A percentile compares a stretch with the other conserved stretches of the same genome.
These are phyloP conservation scores for Trachelus iudaicus DNA, from an alignment of 2,888 invertebrate genomes.

Conservation along the genomic window DNA sequence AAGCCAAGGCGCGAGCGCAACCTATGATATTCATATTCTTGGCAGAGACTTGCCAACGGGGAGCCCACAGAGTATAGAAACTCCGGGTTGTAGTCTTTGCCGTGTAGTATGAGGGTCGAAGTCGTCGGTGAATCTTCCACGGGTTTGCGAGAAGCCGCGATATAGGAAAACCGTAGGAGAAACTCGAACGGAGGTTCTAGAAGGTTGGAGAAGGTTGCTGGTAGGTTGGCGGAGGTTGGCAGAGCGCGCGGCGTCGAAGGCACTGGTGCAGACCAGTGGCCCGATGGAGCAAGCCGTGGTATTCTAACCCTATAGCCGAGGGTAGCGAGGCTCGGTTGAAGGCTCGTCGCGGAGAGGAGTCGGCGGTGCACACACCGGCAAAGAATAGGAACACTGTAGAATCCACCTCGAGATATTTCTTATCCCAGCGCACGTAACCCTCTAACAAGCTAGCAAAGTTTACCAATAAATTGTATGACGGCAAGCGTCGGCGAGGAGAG, in stretches of 20 bases:
- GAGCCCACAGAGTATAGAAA: neutral
- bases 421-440: constrained; percentile 64
- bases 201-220: constrained; percentile 21
- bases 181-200: neutral
- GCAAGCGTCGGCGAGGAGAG: constrained; percentile 45
- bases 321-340: constrained; percentile 18
- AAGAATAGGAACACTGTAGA: constrained; percentile 12
- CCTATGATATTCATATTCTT: constrained; percentile 63
- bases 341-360: constrained; percentile 2
- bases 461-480: constrained; percentile 66
- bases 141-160: neutral
- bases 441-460: constrained; percentile 66
- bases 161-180: neutral
- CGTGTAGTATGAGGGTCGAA: neutral
- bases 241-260: constrained; percentile 48
- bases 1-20: constrained; percentile 28
- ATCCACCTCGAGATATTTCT: constrained; percentile 52
- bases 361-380: constrained; percentile 29
- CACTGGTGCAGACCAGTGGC: constrained; percentile 33
- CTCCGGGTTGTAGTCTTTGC: neutral
- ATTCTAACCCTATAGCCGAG: constrained; percentile 53
- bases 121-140: neutral
- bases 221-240: constrained; percentile 40
- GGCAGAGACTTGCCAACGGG: constrained; percentile 40
- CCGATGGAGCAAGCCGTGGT: constrained; percentile 53